These are phyloP conservation scores for Mechanitis mazaeus DNA, from an alignment of 2,888 invertebrate species.

Conservation along the genomic window DNA sequence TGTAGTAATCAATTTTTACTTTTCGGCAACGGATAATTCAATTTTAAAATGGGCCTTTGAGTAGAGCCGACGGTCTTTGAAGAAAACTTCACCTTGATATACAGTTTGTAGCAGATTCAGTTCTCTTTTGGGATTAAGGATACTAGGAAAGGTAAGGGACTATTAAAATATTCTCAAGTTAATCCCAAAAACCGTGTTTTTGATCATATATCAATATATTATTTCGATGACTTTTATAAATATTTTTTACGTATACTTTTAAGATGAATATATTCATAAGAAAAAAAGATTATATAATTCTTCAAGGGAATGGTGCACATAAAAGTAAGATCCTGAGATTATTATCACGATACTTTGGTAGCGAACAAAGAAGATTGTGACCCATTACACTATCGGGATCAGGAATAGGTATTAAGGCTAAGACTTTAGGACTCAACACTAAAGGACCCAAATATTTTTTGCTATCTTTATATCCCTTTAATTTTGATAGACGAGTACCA, in stretches of 20 bases:
- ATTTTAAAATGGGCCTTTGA: slow-evolving; percentile 14
- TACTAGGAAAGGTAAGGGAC: background rate
- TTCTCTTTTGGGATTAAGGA: slow-evolving; percentile 29
- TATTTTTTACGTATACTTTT: background rate
- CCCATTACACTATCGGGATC: slow-evolving; percentile 5
- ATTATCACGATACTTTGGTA: slow-evolving; percentile 5
- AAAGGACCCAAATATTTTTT: background rate
- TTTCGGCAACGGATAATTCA: background rate
- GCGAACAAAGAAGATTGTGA: slow-evolving; percentile 2
- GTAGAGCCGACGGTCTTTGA: slow-evolving; percentile 8
- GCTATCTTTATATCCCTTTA: background rate
- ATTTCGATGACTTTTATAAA: background rate
- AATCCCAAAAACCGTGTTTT: background rate
- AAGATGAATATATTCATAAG: background rate
- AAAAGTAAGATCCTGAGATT: slow-evolving; percentile 2
- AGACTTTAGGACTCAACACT: background rate
- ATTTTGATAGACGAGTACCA: background rate
- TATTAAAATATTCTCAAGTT: slow-evolving; percentile 4
- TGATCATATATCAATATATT: background rate
- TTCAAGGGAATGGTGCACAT: background rate
- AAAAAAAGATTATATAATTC: background rate
- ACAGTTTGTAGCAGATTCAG: slow-evolving; percentile 2
- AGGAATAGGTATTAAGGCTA: slow-evolving; percentile 3
- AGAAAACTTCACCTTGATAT: slow-evolving; percentile 13
- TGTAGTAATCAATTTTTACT: too few species aligned